These are phyloP conservation scores for Hydropsyche tenuis DNA, from an alignment of 1,140 invertebrate species.

Conservation along the genomic window DNA sequence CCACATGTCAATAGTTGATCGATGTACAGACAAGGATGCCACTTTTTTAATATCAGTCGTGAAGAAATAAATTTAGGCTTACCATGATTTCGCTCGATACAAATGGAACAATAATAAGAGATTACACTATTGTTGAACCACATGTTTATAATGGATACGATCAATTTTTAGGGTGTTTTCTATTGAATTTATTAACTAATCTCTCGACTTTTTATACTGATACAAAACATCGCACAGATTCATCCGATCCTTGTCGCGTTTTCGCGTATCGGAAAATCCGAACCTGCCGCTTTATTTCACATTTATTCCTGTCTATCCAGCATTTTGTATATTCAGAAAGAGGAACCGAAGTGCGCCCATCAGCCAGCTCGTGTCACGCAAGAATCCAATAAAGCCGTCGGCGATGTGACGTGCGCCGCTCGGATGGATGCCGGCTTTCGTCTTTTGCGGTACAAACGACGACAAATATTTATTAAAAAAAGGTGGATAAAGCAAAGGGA, in stretches of 20 bases:
- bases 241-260: too few species aligned
- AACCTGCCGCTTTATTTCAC: not conserved
- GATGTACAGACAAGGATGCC: slow-evolving; percentile 23
- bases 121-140: too few species aligned
- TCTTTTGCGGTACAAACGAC: not conserved
- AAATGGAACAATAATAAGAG: too few species aligned
- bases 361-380: slow-evolving; percentile 43
- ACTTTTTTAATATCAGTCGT: not conserved
- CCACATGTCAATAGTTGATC: slow-evolving; percentile 35
- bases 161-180: too few species aligned
- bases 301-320: not conserved
- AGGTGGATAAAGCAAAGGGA: too few species aligned
- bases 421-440: not conserved
- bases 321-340: slow-evolving; percentile 12
- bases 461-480: slow-evolving; percentile 46
- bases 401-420: slow-evolving; percentile 41
- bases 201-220: too few species aligned
- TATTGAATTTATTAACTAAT: too few species aligned
- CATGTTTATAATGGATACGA: too few species aligned
- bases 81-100: too few species aligned
- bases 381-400: slow-evolving; percentile 49
- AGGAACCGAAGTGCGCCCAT: slow-evolving; percentile 11
- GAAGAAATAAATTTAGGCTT: not conserved
- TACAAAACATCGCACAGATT: too few species aligned
- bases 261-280: not conserved